Evolutionary conservation across 2,888 invertebrate genomes (phyloP), one percentile per base, ranked within the genome.

Genomic region (Peribatodes rhomboidaria): DNA sequence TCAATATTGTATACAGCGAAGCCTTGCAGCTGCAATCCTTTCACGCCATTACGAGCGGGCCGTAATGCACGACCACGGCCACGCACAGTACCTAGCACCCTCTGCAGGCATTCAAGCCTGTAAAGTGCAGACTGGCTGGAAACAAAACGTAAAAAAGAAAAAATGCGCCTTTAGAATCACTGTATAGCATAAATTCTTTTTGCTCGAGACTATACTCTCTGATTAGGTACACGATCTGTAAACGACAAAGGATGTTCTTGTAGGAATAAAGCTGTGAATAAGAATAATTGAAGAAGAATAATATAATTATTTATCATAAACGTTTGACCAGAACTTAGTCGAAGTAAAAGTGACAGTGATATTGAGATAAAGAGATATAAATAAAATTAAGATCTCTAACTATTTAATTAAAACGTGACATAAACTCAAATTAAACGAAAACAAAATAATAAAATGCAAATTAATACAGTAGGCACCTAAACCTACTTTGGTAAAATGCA

Each of bases 41-140:
- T 87, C 86, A 86, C 78, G 79, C 80, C 73, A 83, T 82, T 83
- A 84, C 76, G 75, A 74, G 76, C 75, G 71, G 74, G 76, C 74
- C 70, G 69, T 87, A 87, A 87, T 84, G 71, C 80, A 70, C 68
- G 70, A 69, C 76, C 86, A 87, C 74, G 89, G 88, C 69, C 89
- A 74, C 68, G 42, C 73, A 46, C 68, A 77, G 71, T 67, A 76
- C 73, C 73, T 27, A 69, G 73, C 73, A 70, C 73, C 75, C 70
- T 60, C 72, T 70, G 74, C 60, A 70, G 62, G 67, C 67, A 79
- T 76, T 82, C 82, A 86, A 87, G 71, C 86, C 86, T 75, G 55
- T 71, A 69, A 86, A 86, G 87, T 87, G 86, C 83, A 73, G 71
- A 72, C 76, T 78, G 68, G 67, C 73, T 73, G 70, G 64, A 75